These are phyloP conservation scores for Patella pellucida DNA, from an alignment of 2,888 invertebrate genomes.

Conservation along the genomic window DNA sequence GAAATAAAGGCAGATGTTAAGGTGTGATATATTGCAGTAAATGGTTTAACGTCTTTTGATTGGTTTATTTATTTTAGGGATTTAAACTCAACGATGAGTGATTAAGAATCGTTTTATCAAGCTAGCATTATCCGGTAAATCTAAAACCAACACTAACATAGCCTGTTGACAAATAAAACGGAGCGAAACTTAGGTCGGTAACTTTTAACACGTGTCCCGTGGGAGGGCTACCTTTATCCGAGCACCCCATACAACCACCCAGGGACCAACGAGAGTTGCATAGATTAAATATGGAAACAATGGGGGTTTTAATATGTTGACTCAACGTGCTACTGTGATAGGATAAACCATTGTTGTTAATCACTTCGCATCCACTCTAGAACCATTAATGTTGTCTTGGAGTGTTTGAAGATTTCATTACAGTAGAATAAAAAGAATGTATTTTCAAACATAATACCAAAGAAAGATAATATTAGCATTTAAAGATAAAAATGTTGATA, in stretches of 20 bases:
- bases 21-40: conserved; percentile 10
- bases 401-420: no score
- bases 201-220: conserved; percentile 3
- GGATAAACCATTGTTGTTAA: no score
- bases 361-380: no score
- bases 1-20: conserved; percentile 10
- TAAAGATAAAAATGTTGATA: no score
- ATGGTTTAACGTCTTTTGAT: not conserved
- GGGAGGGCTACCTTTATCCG: not conserved
- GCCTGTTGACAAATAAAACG: not conserved
- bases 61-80: not conserved
- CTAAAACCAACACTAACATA: conserved; percentile 5
- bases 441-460: no score
- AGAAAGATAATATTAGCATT: no score
- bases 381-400: no score
- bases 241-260: not conserved
- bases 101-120: conserved; percentile 10
- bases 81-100: not conserved
- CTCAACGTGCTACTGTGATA: no score
- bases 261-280: no score
- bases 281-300: no score
- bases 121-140: not conserved
- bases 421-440: no score
- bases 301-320: no score
- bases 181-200: not conserved